Conservation (phyloP, 2,888 invertebrate species). For the Cybosia mesomella region DNA sequence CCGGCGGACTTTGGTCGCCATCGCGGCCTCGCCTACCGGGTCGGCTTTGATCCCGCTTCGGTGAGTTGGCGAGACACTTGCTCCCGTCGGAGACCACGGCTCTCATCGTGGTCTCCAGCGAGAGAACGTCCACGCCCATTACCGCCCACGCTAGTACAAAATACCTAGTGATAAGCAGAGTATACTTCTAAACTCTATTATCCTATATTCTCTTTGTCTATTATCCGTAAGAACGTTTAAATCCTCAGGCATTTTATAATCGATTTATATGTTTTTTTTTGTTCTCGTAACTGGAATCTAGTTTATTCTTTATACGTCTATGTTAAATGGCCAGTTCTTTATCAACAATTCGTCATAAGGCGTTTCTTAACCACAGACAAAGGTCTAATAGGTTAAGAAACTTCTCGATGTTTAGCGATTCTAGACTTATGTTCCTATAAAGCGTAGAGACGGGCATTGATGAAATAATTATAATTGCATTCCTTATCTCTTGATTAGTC, state of each 20-base stretch:
- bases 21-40: no score
- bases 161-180: not conserved
- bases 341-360: constrained; percentile 4
- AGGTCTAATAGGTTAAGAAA: not conserved
- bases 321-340: not conserved
- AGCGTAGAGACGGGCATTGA: constrained; percentile 61
- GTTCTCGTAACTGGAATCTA: not conserved
- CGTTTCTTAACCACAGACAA: not conserved
- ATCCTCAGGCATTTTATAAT: not conserved
- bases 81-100: no score
- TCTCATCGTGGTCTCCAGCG: no score
- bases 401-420: constrained; percentile 1
- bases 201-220: not conserved
- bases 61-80: no score
- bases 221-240: not conserved
- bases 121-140: no score
- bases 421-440: constrained; percentile 47
- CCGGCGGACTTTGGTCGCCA: no score
- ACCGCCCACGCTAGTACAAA: no score
- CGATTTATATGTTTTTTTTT: not conserved
- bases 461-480: constrained; percentile 80
- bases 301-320: not conserved
- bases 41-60: no score
- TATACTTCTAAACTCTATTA: not conserved
- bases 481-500: constrained; percentile 84